Conservation (phyloP, 2,888 invertebrate genomes). For the Seladonia tumulorum region DNA sequence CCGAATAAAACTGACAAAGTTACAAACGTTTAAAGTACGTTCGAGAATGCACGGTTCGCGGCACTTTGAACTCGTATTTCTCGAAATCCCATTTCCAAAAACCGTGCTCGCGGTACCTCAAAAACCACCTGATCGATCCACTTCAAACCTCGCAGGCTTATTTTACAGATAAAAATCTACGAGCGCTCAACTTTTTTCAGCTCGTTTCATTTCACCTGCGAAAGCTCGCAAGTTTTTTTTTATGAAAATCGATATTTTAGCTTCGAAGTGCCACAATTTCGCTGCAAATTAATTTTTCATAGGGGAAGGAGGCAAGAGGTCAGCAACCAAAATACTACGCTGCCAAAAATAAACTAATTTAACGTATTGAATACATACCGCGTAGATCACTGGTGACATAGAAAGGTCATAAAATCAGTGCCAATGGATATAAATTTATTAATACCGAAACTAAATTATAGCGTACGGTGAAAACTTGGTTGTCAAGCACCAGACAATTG, state of each 20-base stretch:
- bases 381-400: neutral
- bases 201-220: neutral
- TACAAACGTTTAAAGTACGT: neutral
- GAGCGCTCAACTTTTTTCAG: neutral
- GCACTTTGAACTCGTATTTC: neutral
- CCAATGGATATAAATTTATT: neutral
- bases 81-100: slow-evolving; percentile 1
- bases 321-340: no score
- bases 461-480: neutral
- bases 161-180: neutral
- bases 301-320: no score
- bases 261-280: neutral
- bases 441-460: neutral
- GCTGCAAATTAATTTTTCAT: neutral
- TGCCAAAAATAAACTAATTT: neutral
- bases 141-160: neutral
- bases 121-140: neutral
- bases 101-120: neutral
- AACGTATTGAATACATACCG: no score
- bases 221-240: neutral
- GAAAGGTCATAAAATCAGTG: neutral
- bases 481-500: neutral
- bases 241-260: neutral
- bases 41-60: neutral
- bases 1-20: neutral